Evolutionary conservation across 1,140 invertebrate species (phyloP).

Genomic region (Littorina saxatilis): DNA sequence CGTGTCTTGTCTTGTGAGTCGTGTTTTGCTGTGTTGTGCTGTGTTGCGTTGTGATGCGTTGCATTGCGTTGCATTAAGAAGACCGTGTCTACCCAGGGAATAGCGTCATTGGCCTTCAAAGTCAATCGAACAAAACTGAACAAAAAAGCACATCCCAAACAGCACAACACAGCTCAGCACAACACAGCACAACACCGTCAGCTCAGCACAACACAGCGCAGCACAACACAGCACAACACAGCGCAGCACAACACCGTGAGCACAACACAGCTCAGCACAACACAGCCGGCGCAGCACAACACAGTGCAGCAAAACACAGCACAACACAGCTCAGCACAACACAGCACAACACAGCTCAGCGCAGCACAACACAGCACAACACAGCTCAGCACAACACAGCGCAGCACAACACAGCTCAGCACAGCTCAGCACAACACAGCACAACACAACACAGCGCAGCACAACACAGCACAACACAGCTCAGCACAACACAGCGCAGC

Average conservation of each 20-base stretch:
- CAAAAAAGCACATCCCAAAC: background rate
- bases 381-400: constrained; percentile 52
- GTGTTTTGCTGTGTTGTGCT: too few species aligned
- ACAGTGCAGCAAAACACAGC: too few species aligned
- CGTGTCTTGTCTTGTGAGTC: too few species aligned
- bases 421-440: constrained; percentile 43
- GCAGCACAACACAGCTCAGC: constrained; percentile 51
- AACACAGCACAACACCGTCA: constrained; percentile 34
- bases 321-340: constrained; percentile 32
- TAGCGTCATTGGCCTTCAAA: too few species aligned
- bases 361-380: constrained; percentile 34
- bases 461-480: constrained; percentile 52
- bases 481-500: constrained; percentile 54
- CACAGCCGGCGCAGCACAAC: too few species aligned
- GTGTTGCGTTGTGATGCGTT: too few species aligned
- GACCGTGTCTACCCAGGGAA: too few species aligned
- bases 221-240: constrained; percentile 33
- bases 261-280: constrained; percentile 15
- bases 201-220: constrained; percentile 38
- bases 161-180: constrained; percentile 32
- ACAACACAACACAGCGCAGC: constrained; percentile 49
- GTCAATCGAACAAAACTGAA: background rate
- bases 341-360: constrained; percentile 34
- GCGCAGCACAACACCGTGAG: constrained; percentile 16
- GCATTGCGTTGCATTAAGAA: too few species aligned